phyloP scores from a whole-genome alignment of 2,113 vertebrate species.

The Tachysurus fulvidraco region DNA sequence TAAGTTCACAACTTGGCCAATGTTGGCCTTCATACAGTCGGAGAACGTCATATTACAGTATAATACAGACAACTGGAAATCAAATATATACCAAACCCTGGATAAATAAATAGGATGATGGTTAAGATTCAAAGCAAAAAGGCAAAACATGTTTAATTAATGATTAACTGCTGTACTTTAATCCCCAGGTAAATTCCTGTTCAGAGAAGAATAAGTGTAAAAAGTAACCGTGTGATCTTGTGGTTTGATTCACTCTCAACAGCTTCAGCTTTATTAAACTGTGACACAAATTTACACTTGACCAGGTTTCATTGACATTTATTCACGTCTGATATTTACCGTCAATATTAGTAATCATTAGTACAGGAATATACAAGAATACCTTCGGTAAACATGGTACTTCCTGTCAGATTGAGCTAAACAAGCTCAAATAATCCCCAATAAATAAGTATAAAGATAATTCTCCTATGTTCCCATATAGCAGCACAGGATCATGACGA shows the following conservation, averaged over 20 bases:
- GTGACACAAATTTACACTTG: background rate
- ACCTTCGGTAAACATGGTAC: background rate
- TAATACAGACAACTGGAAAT: background rate
- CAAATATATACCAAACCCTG: background rate
- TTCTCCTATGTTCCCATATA: background rate
- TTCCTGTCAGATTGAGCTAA: background rate
- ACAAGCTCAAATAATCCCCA: background rate
- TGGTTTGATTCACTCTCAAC: background rate
- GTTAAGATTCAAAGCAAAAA: background rate
- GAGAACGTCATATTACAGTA: background rate
- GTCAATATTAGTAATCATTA: background rate
- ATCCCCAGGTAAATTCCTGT: background rate
- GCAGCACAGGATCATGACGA: conserved; percentile 29
- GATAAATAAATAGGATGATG: background rate
- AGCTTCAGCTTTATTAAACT: background rate
- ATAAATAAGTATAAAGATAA: conserved; percentile 14
- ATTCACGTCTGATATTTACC: background rate
- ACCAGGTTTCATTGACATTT: background rate
- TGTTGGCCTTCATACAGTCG: background rate
- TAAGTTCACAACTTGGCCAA: background rate
- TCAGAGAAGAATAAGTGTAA: background rate
- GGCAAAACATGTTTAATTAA: background rate
- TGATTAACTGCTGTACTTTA: background rate
- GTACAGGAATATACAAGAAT: background rate
- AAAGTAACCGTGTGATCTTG: background rate